Conservation (phyloP, 2,113 vertebrate genomes). For the Chloebia gouldiae region DNA sequence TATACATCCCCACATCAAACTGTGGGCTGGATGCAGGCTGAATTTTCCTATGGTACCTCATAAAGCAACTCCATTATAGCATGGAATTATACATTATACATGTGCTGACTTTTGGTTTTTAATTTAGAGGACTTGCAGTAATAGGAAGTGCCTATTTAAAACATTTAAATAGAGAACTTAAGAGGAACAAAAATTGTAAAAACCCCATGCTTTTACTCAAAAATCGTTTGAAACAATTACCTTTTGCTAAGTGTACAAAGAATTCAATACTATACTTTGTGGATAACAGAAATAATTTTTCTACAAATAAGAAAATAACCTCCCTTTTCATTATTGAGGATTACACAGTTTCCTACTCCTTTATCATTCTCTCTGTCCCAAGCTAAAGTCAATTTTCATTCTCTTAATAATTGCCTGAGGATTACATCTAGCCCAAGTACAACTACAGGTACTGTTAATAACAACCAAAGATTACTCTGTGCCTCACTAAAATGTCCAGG, state of each 20-base stretch:
- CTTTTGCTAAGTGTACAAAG: not conserved
- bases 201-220: accelerated
- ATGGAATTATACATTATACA: too few relatives aligned
- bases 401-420: not conserved
- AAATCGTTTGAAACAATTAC: not conserved
- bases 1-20: not conserved
- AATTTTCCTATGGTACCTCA: not conserved
- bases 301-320: not conserved
- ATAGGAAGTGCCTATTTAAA: not conserved
- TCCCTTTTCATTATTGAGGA: not conserved
- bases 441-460: not conserved
- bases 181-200: not conserved
- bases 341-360: not conserved
- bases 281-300: not conserved
- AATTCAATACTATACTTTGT: not conserved
- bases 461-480: not conserved
- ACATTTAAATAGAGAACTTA: not conserved
- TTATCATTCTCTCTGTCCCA: not conserved
- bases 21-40: not conserved
- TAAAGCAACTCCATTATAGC: not conserved
- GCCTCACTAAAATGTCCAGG: not conserved
- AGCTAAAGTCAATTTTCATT: not conserved
- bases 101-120: not conserved
- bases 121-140: not conserved
- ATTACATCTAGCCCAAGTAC: not conserved